Conservation (phyloP, 2,888 invertebrate genomes). For the Nineta flava region DNA sequence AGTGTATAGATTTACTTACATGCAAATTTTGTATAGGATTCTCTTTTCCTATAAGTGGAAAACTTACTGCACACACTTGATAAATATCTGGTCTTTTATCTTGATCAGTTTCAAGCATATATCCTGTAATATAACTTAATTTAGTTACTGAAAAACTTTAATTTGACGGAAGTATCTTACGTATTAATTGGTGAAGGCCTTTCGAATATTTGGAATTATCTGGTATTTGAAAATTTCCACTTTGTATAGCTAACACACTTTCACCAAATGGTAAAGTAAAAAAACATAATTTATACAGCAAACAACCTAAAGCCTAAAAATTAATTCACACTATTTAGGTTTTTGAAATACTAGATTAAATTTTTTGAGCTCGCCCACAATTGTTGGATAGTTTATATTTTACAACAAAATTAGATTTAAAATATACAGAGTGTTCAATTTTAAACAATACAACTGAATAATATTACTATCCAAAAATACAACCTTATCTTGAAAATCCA, state of each 20-base stretch:
- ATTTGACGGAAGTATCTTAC: conserved; percentile 29
- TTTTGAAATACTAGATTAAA: neutral
- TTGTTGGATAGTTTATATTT: no score
- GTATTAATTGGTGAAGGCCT: conserved; percentile 54
- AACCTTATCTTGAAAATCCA: no score
- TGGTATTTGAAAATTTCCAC: conserved; percentile 73
- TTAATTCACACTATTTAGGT: neutral
- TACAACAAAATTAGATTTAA: no score
- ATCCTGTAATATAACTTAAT: conserved; percentile 30
- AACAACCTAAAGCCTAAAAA: conserved; percentile 63
- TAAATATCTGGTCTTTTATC: conserved; percentile 74
- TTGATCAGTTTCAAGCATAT: conserved; percentile 71
- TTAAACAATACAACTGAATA: no score
- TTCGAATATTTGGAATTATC: conserved; percentile 59
- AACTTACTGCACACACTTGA: conserved; percentile 62
- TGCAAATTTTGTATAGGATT: conserved; percentile 70
- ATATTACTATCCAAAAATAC: no score
- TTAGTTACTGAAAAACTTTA: neutral
- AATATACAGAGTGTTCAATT: no score
- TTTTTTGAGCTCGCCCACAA: no score
- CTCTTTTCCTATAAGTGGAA: conserved; percentile 49
- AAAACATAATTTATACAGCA: conserved; percentile 78
- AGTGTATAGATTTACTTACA: conserved; percentile 28
- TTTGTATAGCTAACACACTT: conserved; percentile 82
- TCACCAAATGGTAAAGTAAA: conserved; percentile 83